Conservation (phyloP, 2,113 vertebrate genomes). For the Chlorodrepanis virens region DNA sequence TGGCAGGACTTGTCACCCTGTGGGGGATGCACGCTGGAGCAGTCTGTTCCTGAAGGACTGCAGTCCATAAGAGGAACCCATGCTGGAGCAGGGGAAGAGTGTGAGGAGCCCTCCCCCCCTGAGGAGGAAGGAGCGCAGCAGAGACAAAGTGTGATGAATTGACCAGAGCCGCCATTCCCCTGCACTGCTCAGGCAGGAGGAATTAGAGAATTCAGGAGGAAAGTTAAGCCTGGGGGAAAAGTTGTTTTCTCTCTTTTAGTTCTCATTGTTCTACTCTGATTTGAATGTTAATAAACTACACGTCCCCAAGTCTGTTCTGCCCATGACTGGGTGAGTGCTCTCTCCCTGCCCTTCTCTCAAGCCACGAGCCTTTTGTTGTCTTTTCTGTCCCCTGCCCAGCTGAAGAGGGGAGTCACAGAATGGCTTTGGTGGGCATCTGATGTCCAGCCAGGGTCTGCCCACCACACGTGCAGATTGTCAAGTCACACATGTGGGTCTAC, state of each 20-base stretch:
- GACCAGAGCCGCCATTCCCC: neutral
- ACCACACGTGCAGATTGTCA: neutral
- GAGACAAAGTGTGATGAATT: neutral
- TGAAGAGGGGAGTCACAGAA: neutral
- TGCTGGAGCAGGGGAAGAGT: neutral
- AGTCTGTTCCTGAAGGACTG: neutral
- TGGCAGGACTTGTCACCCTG: neutral
- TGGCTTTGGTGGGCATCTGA: neutral
- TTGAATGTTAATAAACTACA: neutral
- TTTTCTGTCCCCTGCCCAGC: neutral
- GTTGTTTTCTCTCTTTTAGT: fast-evolving
- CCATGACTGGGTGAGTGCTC: too few relatives aligned
- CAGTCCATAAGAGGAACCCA: neutral
- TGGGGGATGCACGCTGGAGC: neutral
- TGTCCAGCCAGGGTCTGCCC: neutral
- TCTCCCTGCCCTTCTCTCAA: neutral
- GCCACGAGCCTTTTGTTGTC: fast-evolving
- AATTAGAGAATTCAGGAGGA: neutral
- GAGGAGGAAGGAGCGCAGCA: neutral
- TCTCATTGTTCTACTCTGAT: neutral
- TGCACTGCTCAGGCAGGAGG: too few relatives aligned
- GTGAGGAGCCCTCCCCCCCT: neutral
- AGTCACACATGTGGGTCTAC: neutral
- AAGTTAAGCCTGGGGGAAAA: fast-evolving
- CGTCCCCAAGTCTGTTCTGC: neutral